These are phyloP conservation scores for Sicus ferrugineus DNA, from an alignment of 2,888 invertebrate species.

Conservation along the genomic window DNA sequence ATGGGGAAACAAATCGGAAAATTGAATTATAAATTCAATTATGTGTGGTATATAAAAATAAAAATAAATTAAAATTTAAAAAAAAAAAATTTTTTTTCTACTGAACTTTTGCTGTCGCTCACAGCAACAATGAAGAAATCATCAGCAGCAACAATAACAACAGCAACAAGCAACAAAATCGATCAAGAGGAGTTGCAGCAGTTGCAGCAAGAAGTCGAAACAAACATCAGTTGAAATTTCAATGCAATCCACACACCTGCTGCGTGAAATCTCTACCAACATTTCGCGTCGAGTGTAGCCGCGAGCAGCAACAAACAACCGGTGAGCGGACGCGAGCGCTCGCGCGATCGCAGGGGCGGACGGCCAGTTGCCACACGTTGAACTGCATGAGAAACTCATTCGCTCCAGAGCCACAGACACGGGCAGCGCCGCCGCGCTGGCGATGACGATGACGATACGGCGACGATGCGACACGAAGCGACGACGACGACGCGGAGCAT, in stretches of 20 bases:
- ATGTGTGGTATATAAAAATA: neutral
- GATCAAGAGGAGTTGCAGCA: neutral
- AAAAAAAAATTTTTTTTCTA: neutral
- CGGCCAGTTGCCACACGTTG: conserved; percentile 33
- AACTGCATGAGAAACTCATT: conserved; percentile 32
- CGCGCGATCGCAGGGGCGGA: neutral
- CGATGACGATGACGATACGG: conserved; percentile 42
- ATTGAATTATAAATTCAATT: neutral
- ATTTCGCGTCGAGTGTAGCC: conserved; percentile 1
- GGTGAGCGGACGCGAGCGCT: conserved; percentile 26
- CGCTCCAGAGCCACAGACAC: conserved; percentile 26
- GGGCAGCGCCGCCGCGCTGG: conserved; percentile 28
- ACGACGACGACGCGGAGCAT: conserved; percentile 52
- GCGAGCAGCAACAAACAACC: conserved; percentile 7
- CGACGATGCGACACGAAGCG: conserved; percentile 35
- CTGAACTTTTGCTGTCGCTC: no score
- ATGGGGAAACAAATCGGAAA: neutral
- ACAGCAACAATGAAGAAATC: no score
- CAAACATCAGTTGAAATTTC: no score
- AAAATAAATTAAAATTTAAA: no score
- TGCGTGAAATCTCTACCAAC: neutral
- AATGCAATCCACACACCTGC: neutral
- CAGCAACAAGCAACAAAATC: neutral
- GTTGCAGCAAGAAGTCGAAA: no score
- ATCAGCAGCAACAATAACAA: neutral